Base-by-base conservation (phyloP, 2,888 invertebrate species). In the Sclerodermus sp. region DNA sequence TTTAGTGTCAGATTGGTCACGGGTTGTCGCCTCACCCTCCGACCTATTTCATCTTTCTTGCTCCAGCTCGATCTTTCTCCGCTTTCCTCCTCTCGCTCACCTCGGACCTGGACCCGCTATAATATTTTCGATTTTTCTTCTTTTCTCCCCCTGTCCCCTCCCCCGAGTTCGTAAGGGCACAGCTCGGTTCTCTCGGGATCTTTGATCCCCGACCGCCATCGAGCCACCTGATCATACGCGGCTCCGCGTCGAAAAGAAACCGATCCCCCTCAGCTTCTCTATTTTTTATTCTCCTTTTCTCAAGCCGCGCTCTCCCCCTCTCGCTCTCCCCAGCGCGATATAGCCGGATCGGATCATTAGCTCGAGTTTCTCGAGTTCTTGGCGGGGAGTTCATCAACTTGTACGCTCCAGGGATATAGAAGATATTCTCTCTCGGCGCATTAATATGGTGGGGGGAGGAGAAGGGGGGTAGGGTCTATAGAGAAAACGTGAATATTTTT, bases 1-100 rank as follows among this genome's bases (percentile, higher is more conserved):
- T 73, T 73, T 73, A 73, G 70, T 66, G 73, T 69, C 66, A 68
- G 73, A 73, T 73, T 73, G 72, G 72, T 73, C 72, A 73, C 73
- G 74, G 70, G 64, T 70, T 70, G 70, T 70, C 70, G 70, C 64
- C 70, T 71, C 66, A 67, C 60, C 60, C 67, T 59, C 56, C 56
- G 54, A 53, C 34, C 55, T 47, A 40, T 41, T 49, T 43, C 42
- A 42, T 43, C 42, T 18, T 42, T 58, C 60, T 54, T 52, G 51
- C 45, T 51, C 44, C 42, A 45, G 42, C 13, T 32, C 13, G 45
- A 43, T 52, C 43, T 34, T 14, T 18, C 17, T 32, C 39, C 39
- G 15, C 18, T 9, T 29, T 47, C 47, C 30, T 49, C 30, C 44
- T 47, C 47, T 44, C 51, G 32, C 31, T 41, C 34, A 34, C 3